Evolutionary conservation across 2,888 invertebrate genomes (phyloP), one percentile per base, ranked within the genome.

Genomic region (Carterocephalus palaemon): DNA sequence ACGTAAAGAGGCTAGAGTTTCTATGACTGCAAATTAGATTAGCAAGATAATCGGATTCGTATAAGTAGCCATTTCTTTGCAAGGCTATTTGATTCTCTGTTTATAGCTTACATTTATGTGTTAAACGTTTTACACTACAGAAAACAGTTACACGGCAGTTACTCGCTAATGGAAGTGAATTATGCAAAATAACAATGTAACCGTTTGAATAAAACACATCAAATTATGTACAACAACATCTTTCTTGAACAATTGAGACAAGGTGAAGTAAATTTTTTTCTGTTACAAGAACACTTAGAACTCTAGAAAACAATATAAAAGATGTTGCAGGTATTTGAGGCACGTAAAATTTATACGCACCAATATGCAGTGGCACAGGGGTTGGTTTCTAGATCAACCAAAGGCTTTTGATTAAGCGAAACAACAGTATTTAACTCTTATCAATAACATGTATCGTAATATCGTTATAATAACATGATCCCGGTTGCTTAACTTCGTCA

Each of bases 11-110:
- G 23, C 23, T 23, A 23, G 13, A 9, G 34, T 67, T 70, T 64
- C 63, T 62, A 55, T 56, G 57, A 52, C 58, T 64, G 61, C 62
- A 64, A 64, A 67, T 68, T 59, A 57, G 54, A 59, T 67, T 67
- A 65, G 51, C 43, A 39, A 38, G 59, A 60, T 61, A 64, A 66
- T 66, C 57, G 64, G 63, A 66, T 70, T 68, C 47, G 51, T 45
- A 38, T 53, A 47, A 51, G 48, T 46, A 52, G 49, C 52, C 47
- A 50, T 53, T 46, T 43, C 49, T 40, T 49, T 39, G 19, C 46
- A 39, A 51, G 46, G 51, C 47, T 48, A 20, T 29, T 36, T 43
- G 37, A 45, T 31, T 31, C 19, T 22, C 17, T 45, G 17, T 29
- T 37, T 37, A 45, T 45, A 17, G 10, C 26, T 16, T 15, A 15